A percentile compares a stretch with the other conserved stretches of the same genome.
Conservation (phyloP, 2,113 vertebrate genomes). For the Scopus umbretta region DNA sequence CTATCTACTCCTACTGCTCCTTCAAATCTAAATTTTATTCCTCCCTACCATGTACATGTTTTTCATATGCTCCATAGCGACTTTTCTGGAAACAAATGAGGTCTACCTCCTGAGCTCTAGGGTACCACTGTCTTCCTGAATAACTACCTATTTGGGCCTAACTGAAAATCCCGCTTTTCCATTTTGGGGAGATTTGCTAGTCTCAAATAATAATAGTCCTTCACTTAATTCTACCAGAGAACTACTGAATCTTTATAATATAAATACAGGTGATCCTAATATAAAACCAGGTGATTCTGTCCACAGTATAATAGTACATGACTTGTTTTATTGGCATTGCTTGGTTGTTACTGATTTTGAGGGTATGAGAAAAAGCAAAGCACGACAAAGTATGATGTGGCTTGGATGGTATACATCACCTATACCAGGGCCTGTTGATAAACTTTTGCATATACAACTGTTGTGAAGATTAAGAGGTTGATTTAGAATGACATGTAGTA, state of each 20-base stretch:
- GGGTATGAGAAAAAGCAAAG: background rate
- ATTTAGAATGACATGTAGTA: background rate
- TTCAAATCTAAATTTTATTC: background rate
- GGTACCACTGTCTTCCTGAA: background rate
- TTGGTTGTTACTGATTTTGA: background rate
- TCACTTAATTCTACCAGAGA: background rate
- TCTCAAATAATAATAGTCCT: background rate
- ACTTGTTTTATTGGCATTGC: background rate
- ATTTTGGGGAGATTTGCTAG: background rate
- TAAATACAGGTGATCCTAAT: background rate
- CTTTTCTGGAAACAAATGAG: background rate
- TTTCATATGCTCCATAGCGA: background rate
- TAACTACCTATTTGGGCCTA: background rate
- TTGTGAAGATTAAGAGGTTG: background rate
- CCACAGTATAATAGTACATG: background rate
- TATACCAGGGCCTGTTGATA: background rate
- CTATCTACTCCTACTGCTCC: background rate
- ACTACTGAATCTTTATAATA: background rate
- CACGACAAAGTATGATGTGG: background rate
- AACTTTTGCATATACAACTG: background rate
- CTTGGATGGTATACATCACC: background rate
- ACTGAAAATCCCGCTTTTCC: background rate
- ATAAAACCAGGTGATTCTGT: background rate
- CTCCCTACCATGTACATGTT: background rate
- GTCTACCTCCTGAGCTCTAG: background rate